phyloP scores from a whole-genome alignment of 2,113 vertebrate species.

The Phrynocephalus versicolor region DNA sequence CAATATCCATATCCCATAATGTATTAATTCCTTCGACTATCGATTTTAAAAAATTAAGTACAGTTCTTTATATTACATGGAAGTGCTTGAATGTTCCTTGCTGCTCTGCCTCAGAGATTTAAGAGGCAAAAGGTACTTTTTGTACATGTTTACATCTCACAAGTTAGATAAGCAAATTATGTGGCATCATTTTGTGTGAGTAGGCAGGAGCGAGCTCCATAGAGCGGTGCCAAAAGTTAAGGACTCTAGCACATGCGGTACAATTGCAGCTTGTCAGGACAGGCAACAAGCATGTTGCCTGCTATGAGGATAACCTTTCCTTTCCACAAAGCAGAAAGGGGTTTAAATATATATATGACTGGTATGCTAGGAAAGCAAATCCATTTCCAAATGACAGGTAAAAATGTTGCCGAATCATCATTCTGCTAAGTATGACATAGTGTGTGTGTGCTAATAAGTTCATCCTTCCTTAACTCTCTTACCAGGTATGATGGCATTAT shows the following conservation, averaged over 20 bases:
- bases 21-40: too few species aligned
- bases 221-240: constrained; percentile 28
- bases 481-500: not conserved
- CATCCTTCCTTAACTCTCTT: too few species aligned
- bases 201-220: not conserved
- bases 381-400: not conserved
- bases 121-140: constrained; percentile 6
- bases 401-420: not conserved
- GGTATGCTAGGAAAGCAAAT: not conserved
- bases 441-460: not conserved
- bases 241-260: constrained; percentile 10
- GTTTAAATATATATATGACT: not conserved
- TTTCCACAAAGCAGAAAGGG: not conserved
- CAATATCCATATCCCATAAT: constrained; percentile 40
- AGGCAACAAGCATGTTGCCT: not conserved
- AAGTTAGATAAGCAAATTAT: not conserved
- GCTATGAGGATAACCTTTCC: not conserved
- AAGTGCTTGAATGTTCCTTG: constrained; percentile 40
- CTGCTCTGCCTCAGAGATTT: constrained; percentile 45
- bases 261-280: constrained; percentile 18
- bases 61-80: constrained; percentile 43
- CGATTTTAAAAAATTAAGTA: constrained; percentile 47
- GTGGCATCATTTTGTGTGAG: not conserved
- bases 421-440: not conserved
- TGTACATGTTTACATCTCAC: not conserved